These are phyloP conservation scores for Chrysina gloriosa DNA, from an alignment of 2,888 invertebrate genomes.

Conservation along the genomic window DNA sequence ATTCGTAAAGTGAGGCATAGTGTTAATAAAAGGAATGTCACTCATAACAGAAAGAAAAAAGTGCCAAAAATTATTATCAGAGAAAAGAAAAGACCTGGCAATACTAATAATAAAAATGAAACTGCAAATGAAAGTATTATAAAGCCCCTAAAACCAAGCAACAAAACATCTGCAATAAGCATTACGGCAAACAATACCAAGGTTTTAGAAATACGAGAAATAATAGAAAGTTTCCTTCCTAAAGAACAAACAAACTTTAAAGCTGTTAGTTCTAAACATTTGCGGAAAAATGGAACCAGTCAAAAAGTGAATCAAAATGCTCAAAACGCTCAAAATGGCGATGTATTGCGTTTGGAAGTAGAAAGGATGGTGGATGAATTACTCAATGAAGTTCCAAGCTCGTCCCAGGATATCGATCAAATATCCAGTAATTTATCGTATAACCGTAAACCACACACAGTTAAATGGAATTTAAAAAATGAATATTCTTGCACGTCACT, in stretches of 20 bases:
- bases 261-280: neutral
- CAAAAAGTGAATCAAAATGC: neutral
- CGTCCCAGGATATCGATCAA: neutral
- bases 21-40: neutral
- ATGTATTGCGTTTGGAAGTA: conserved; percentile 6
- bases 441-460: neutral
- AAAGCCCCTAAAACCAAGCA: neutral
- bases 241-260: neutral
- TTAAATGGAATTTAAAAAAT: neutral
- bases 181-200: conserved; percentile 13
- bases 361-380: conserved; percentile 15
- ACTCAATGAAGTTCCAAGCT: conserved; percentile 11
- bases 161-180: neutral
- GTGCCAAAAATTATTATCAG: conserved; percentile 38
- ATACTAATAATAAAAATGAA: neutral
- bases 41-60: conserved; percentile 9
- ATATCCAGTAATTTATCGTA: neutral
- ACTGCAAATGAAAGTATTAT: neutral
- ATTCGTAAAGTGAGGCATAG: conserved; percentile 4
- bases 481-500: neutral
- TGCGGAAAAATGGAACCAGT: neutral
- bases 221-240: conserved; percentile 14
- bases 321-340: neutral
- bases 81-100: conserved; percentile 24
- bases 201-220: conserved; percentile 6